Percentiles rank a stretch among this genome's conserved stretches.
These are phyloP conservation scores for Stictonetta naevosa DNA, from an alignment of 2,113 vertebrate species.

Conservation along the genomic window DNA sequence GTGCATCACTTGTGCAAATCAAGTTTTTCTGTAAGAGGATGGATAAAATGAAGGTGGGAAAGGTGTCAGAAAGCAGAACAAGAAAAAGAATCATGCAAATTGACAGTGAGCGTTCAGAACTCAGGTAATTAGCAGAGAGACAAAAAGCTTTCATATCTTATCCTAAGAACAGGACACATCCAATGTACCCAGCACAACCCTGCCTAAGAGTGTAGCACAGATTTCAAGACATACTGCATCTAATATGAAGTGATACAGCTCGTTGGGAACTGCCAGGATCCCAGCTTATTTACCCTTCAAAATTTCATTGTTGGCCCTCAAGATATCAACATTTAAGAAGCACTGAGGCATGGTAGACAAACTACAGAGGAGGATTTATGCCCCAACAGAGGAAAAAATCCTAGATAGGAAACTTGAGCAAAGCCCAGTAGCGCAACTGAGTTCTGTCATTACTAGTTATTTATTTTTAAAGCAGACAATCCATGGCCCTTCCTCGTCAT, in stretches of 20 bases:
- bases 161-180: neutral
- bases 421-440: neutral
- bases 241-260: neutral
- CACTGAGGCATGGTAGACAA: accelerated
- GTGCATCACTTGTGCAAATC: neutral
- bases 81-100: neutral
- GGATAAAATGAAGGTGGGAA: neutral
- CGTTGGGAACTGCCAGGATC: neutral
- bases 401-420: neutral
- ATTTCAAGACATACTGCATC: neutral
- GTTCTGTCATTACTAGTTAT: neutral
- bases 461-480: neutral
- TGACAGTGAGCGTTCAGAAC: neutral
- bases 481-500: neutral
- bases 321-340: neutral
- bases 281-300: neutral
- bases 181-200: neutral
- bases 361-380: no score
- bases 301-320: neutral
- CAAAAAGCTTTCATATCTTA: neutral
- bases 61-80: neutral
- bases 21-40: neutral
- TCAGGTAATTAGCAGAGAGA: neutral
- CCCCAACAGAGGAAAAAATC: neutral
- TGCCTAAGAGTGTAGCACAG: neutral